Evolutionary conservation across 2,113 vertebrate genomes (phyloP).

Genomic region (Desmodus rotundus): DNA sequence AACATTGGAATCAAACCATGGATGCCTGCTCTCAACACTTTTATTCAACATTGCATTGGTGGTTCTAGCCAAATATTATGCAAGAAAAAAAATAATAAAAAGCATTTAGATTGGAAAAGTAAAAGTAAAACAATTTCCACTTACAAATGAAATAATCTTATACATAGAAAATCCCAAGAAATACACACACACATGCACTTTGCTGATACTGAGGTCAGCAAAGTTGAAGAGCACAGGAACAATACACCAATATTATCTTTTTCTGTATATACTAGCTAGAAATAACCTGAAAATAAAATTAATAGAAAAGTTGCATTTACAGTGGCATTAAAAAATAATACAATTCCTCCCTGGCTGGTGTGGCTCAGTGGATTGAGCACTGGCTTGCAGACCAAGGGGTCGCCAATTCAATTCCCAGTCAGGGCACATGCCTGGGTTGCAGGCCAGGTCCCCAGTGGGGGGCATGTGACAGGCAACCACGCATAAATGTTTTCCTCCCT

Average conservation of each 20-base stretch:
- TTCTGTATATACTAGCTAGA: background rate
- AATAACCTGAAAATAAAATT: background rate
- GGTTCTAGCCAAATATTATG: background rate
- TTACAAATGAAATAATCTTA: background rate
- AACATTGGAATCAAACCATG: background rate
- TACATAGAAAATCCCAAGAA: background rate
- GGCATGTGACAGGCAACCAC: no score
- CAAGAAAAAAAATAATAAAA: background rate
- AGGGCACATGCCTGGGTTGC: no score
- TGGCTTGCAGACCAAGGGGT: no score
- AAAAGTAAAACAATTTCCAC: background rate
- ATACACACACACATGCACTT: background rate
- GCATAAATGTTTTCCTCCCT: no score
- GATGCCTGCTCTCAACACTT: background rate
- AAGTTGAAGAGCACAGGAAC: background rate
- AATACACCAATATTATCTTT: background rate
- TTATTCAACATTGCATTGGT: background rate
- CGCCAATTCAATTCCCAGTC: no score
- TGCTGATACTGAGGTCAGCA: background rate
- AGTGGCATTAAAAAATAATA: background rate
- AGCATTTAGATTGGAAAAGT: background rate
- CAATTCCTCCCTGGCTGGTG: background rate
- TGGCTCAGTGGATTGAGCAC: no score
- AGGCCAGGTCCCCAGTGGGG: no score
- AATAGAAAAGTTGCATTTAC: background rate